A percentile compares a stretch with the other conserved stretches of the same genome.
phyloP scores from a whole-genome alignment of 2,797 vertebrate genomes.

The Siniperca undulata region DNA sequence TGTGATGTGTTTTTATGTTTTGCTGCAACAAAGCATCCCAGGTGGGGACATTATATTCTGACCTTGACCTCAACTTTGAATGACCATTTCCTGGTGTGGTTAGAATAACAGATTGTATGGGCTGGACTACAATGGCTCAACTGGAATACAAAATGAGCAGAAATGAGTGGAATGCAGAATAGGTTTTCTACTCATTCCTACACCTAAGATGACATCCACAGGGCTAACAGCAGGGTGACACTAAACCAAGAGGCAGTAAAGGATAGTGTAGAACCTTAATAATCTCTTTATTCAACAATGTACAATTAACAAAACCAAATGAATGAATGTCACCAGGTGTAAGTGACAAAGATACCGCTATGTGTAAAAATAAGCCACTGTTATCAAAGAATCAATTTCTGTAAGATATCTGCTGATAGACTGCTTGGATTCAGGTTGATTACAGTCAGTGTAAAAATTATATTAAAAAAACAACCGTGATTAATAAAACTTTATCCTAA shows the following conservation, averaged over 20 bases:
- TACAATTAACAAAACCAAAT: slow-evolving; percentile 12
- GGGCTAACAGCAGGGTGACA: neutral
- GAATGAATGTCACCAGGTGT: slow-evolving; percentile 10
- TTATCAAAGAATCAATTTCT: slow-evolving; percentile 10
- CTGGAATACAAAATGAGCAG: slow-evolving; percentile 38
- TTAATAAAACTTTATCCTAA: neutral
- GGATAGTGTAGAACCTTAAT: neutral
- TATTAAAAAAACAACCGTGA: neutral
- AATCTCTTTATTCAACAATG: neutral
- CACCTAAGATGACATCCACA: neutral
- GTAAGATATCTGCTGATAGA: neutral
- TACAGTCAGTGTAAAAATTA: neutral
- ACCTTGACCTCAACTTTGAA: slow-evolving; percentile 36
- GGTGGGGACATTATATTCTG: slow-evolving; percentile 21
- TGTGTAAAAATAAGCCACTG: slow-evolving; percentile 8
- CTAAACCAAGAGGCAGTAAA: slow-evolving; percentile 5
- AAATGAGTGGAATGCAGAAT: neutral
- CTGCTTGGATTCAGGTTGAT: neutral
- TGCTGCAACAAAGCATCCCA: slow-evolving; percentile 7
- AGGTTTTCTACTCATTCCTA: neutral
- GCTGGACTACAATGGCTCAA: neutral
- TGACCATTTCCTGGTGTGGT: slow-evolving; percentile 21
- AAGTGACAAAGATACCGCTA: slow-evolving; percentile 20
- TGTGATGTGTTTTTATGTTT: neutral
- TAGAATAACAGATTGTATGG: slow-evolving; percentile 23